These are phyloP conservation scores for Norana najaformis DNA, from an alignment of 2,888 invertebrate genomes.

Conservation along the genomic window DNA sequence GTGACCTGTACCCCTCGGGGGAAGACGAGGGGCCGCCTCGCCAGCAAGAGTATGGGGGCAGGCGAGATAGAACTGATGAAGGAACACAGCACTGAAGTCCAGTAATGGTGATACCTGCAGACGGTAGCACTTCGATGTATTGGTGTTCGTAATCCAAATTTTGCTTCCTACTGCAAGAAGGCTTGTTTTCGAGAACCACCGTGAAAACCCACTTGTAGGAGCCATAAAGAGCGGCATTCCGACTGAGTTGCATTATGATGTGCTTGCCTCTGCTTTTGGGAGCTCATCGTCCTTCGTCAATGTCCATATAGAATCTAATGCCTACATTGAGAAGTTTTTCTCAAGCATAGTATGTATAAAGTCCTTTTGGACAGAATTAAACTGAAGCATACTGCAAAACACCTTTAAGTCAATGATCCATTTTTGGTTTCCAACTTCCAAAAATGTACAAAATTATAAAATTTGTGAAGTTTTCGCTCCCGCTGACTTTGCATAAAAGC, in stretches of 20 bases:
- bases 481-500: background rate
- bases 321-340: background rate
- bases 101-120: background rate
- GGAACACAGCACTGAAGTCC: background rate
- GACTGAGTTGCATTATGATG: background rate
- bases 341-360: background rate
- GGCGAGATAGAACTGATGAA: background rate
- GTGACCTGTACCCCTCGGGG: conserved; percentile 34
- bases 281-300: background rate
- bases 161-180: no score
- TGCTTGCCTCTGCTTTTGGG: background rate
- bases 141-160: no score
- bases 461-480: background rate
- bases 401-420: background rate
- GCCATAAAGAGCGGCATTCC: background rate
- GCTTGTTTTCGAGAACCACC: background rate
- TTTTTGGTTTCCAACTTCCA: background rate
- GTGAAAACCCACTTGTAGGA: background rate
- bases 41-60: background rate
- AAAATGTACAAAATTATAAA: background rate
- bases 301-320: background rate
- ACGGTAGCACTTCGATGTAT: no score
- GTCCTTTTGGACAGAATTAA: background rate
- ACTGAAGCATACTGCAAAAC: background rate
- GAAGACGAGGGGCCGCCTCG: background rate